phyloP scores from a whole-genome alignment of 2,797 vertebrate species.

The Notolepis coatsorum region DNA sequence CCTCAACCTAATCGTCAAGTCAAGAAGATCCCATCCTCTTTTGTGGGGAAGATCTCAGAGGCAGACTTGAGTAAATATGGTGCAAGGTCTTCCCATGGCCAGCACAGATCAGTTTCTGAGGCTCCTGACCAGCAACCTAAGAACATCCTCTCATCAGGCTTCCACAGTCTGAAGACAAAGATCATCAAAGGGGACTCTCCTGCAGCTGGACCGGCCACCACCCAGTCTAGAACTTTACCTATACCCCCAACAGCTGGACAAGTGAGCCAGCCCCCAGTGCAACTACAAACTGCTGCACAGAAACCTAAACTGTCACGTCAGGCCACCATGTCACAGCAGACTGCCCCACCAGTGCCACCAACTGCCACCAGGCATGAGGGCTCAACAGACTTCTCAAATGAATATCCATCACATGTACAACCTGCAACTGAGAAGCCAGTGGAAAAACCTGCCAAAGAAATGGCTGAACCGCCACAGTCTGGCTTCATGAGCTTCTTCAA shows the following conservation, averaged over 20 bases:
- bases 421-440: constrained; percentile 55
- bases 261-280: constrained; percentile 45
- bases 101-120: constrained; percentile 23
- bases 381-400: constrained; percentile 74
- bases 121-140: constrained; percentile 62
- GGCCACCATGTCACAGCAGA: constrained; percentile 28
- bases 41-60: constrained; percentile 83
- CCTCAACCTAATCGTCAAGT: constrained; percentile 80
- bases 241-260: constrained; percentile 55
- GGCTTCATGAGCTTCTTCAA: constrained; percentile 90
- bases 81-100: constrained; percentile 25
- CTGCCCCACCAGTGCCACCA: constrained; percentile 42
- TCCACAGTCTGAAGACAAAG: constrained; percentile 80
- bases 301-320: constrained; percentile 79
- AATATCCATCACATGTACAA: constrained; percentile 39
- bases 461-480: constrained; percentile 77
- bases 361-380: constrained; percentile 70
- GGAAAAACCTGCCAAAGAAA: constrained; percentile 56
- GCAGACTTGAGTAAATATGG: constrained; percentile 65
- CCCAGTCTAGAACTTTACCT: constrained; percentile 65
- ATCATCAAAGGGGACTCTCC: constrained; percentile 75
- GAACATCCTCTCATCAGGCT: constrained; percentile 70
- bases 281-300: constrained; percentile 49
- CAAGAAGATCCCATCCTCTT: constrained; percentile 85
- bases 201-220: constrained; percentile 33